Evolutionary conservation across 2,113 vertebrate genomes (phyloP), one percentile per base, ranked within the genome.

Genomic region (Pongo abelii): DNA sequence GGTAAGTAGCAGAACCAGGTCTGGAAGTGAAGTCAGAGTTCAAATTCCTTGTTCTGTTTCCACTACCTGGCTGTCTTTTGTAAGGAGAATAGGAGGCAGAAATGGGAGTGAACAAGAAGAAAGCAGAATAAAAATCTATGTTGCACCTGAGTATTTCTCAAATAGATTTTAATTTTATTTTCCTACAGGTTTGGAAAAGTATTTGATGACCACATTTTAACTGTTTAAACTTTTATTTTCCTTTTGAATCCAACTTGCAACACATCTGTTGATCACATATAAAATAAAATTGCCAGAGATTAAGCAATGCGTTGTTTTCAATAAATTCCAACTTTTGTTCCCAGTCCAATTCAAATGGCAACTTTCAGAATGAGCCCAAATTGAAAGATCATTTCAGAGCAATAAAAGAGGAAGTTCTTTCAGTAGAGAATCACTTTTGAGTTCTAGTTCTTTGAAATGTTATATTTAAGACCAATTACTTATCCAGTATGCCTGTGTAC

Each of bases 211-310:
- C 85, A 94, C 5, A 81, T 22, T 84, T 93, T 46, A 89, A 94
- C 93, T 84, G 32, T 92, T 96, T 74, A 77, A 97, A 87, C 50
- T 84, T 79, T 96, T 94, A 81, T 77, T 96, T 57, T 52, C 87
- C 75, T 84, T 96, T 93, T 79, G 96, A 81, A 88, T 46, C 70
- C 61, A 38, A 96, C 50, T 90, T 89, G 20, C 11, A 20, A 40
- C 55, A 93, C 23, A 96, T 93, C 46, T 97, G 67, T 97, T 96
- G 84, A 94, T 96, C 92, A 96, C 3, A 92, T 9, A 83, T 78
- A 93, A 97, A 98, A 95, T 69, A 9, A 87, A 97, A 98, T 87
- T 97, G 85, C 52, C 52, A 97, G 70, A 84, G 22, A 97, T 78
- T 96, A 95, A 94, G 59, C 94, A 98, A 92, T 93, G 84, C 97